phyloP scores from a whole-genome alignment of 92 coral and sea anemone genomes.

The Actinostola sp. region DNA sequence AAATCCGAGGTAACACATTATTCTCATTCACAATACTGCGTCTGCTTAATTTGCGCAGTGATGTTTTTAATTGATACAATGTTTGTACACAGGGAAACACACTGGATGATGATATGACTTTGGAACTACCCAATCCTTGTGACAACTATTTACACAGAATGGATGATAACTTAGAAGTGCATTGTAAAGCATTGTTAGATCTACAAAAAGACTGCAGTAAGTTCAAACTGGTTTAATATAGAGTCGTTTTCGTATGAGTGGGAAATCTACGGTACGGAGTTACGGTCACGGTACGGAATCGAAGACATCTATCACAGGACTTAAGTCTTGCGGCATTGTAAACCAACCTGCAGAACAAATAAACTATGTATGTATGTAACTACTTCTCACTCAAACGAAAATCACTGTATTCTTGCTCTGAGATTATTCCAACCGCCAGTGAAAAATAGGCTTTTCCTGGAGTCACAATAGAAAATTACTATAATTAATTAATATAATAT shows the following conservation, averaged over 20 bases:
- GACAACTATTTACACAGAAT: not conserved
- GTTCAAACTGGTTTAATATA: no score
- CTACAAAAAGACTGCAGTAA: not conserved
- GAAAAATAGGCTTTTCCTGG: no score
- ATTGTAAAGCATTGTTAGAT: not conserved
- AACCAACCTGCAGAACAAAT: no score
- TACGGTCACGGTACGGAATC: not conserved
- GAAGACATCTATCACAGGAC: not conserved
- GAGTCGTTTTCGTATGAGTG: no score
- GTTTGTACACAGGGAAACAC: not conserved
- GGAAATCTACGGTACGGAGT: not conserved
- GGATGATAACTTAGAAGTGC: not conserved
- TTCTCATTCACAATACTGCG: no score
- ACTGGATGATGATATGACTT: not conserved
- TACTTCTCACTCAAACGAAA: no score
- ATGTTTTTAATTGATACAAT: not conserved
- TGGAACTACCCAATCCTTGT: constrained; percentile 5
- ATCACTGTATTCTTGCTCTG: no score
- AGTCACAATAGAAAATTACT: no score
- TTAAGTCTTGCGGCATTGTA: not conserved
- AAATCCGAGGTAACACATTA: constrained; percentile 1
- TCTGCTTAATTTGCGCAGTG: no score
- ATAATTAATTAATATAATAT: no score
- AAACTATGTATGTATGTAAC: no score
- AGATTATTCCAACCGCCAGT: no score